phyloP scores from a whole-genome alignment of 2,797 vertebrate genomes.

The Lates japonicus region DNA sequence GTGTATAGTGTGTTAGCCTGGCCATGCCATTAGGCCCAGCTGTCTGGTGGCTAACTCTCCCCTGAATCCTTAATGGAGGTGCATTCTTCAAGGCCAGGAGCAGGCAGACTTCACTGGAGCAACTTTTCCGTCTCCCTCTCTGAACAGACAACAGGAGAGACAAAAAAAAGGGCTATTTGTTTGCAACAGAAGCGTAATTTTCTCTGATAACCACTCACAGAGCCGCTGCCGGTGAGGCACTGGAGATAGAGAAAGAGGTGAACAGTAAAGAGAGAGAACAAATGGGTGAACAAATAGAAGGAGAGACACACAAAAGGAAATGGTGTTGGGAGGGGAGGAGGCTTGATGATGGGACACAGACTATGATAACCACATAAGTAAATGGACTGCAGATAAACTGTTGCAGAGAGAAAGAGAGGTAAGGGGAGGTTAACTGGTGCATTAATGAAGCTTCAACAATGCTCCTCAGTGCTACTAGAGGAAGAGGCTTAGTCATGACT shows the following conservation, averaged over 20 bases:
- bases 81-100: slow-evolving; percentile 58
- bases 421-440: slow-evolving; percentile 54
- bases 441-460: slow-evolving; percentile 65
- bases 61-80: slow-evolving; percentile 75
- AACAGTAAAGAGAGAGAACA: slow-evolving; percentile 47
- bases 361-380: slow-evolving; percentile 43
- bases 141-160: slow-evolving; percentile 24
- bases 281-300: slow-evolving; percentile 56
- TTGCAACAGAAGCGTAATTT: slow-evolving; percentile 60
- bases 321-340: neutral
- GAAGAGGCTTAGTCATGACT: slow-evolving; percentile 39
- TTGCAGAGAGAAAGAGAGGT: slow-evolving; percentile 25
- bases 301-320: slow-evolving; percentile 15
- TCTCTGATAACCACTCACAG: slow-evolving; percentile 59
- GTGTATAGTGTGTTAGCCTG: slow-evolving; percentile 45
- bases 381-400: slow-evolving; percentile 54
- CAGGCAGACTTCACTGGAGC: slow-evolving; percentile 52
- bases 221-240: slow-evolving; percentile 33
- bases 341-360: slow-evolving; percentile 26
- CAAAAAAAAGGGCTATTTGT: slow-evolving; percentile 48
- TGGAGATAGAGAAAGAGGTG: slow-evolving; percentile 48
- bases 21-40: slow-evolving; percentile 66
- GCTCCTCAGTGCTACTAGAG: slow-evolving; percentile 52
- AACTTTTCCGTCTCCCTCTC: slow-evolving; percentile 24
- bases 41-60: slow-evolving; percentile 65